Evolutionary conservation across 2,888 invertebrate species (phyloP), one percentile per base, ranked within the genome.

Genomic region (Synanthedon myopaeformis): DNA sequence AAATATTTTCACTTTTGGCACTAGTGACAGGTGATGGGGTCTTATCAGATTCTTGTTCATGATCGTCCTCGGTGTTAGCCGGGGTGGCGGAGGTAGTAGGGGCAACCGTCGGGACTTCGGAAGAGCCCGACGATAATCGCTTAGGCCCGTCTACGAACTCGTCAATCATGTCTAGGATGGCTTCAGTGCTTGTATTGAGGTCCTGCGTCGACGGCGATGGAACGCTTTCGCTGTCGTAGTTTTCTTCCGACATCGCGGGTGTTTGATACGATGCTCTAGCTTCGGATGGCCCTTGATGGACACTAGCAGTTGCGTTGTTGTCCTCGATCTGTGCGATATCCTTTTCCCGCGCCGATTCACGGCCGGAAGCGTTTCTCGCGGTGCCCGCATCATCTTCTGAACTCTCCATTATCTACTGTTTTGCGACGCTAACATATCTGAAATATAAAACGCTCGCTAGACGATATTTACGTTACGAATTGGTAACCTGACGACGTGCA

Each of bases 381-480:
- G 81, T 74, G 73, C 88, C 88, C 84, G 87, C 86, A 88, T 88
- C 88, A 73, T 88, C 88, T 81, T 88, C 88, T 68, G 83, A 80
- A 75, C 85, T 81, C 84, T 88, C 88, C 88, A 88, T 88, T 88
- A 88, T 88, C 88, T 88, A 85, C 84, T 82, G 69, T 83, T 84
- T 80, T 78, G 77, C 80, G 75, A 80, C 76, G 78, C 84, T 80
- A 81, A 75, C 86, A 86, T 85, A 86, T 82, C 87, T 87, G 82
- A 84, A 88, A 87, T 82, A 76, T 70, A 81, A 87, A 86, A 82
- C 79, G 72, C 79, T 79, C 76, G 76, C 80, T 79, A 70, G 78
- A 76, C 80, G 80, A 82, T 83, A 84, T 85, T 87, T 83, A 85
- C 79, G 83, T 83, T 82, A 81, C 74, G 77, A 82, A 79, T 70